Base-by-base conservation (phyloP, 1,140 invertebrate species). In the Charaxes varanes region DNA sequence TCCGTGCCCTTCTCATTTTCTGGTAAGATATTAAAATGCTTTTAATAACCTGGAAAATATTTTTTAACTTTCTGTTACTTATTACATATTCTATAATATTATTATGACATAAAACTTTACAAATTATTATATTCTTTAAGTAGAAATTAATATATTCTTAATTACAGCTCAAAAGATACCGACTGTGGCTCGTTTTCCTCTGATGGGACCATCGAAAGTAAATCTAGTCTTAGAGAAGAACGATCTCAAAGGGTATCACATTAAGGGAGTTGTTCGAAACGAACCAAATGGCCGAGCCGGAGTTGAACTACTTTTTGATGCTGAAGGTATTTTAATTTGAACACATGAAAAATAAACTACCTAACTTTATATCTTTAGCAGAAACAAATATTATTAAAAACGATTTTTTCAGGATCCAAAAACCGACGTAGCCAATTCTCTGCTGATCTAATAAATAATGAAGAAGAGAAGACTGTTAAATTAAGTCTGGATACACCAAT, bases 291-390 rank as follows among this genome's bases (percentile, higher is more conserved):
- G 65, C 52, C 31, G 71, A 72, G 23, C 68, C 51, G 55, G 71
- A 60, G 55, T 86, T 18, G 90, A 92, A 60, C 49, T 94, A 1
- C 63, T 89, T 0, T 80, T 93, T 16, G 92, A 93, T 47, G 92
- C 92, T 15, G 62, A 85, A 83, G 84, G 82, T 83, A 58, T 11
- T n/a, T n/a, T n/a, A 41, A n/a, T n/a, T n/a, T n/a, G n/a, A n/a
- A n/a, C n/a, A n/a, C n/a, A n/a, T n/a, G n/a, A n/a, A n/a, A n/a
- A n/a, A n/a, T n/a, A n/a, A n/a, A n/a, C n/a, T n/a, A n/a, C n/a
- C n/a, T 37, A 21, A 31, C 16, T 18, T 36, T 18, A 36, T 8
- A 8, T 6, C 17, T 46, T 13, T 35, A n/a, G n/a, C n/a, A n/a
- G n/a, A n/a, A n/a, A n/a, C n/a, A n/a, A n/a, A n/a, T n/a, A n/a